phyloP scores from a whole-genome alignment of 2,888 invertebrate species.

The Pseudanteris insignis region DNA sequence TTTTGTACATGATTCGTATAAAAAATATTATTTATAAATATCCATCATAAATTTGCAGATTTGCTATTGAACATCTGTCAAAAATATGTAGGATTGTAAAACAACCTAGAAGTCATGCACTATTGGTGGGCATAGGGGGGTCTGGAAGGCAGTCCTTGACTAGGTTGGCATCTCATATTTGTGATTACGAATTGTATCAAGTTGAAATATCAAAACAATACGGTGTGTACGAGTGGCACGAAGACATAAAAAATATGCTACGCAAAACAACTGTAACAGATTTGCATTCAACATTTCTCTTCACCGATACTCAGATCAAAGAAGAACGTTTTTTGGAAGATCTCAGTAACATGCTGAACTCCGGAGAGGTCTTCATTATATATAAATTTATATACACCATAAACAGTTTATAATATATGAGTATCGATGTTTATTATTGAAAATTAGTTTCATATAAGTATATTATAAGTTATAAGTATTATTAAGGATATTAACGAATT shows the following conservation, averaged over 20 bases:
- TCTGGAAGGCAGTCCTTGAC: conserved; percentile 93
- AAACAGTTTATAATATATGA: too few relatives aligned
- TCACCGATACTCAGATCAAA: conserved; percentile 92
- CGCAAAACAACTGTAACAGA: conserved; percentile 85
- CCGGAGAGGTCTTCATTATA: too few relatives aligned
- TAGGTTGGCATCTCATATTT: conserved; percentile 89
- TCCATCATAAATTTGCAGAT: too few relatives aligned
- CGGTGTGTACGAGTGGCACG: conserved; percentile 86
- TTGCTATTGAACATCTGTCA: conserved; percentile 93
- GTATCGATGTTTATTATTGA: too few relatives aligned
- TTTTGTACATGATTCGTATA: too few relatives aligned
- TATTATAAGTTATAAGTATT: too few relatives aligned
- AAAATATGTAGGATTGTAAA: conserved; percentile 89
- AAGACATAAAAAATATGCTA: conserved; percentile 86
- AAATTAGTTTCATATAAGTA: too few relatives aligned
- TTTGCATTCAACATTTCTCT: conserved; percentile 87
- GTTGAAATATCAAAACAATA: conserved; percentile 92
- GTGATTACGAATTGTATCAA: conserved; percentile 88
- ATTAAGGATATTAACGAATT: too few relatives aligned
- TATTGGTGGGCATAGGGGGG: conserved; percentile 91
- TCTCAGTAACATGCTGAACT: conserved; percentile 89
- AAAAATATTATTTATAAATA: too few relatives aligned
- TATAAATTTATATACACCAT: too few relatives aligned
- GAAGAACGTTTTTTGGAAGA: conserved; percentile 94
- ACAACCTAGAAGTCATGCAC: conserved; percentile 89